Evolutionary conservation across 2,888 invertebrate genomes (phyloP).

Genomic region (Andrena bicolor): DNA sequence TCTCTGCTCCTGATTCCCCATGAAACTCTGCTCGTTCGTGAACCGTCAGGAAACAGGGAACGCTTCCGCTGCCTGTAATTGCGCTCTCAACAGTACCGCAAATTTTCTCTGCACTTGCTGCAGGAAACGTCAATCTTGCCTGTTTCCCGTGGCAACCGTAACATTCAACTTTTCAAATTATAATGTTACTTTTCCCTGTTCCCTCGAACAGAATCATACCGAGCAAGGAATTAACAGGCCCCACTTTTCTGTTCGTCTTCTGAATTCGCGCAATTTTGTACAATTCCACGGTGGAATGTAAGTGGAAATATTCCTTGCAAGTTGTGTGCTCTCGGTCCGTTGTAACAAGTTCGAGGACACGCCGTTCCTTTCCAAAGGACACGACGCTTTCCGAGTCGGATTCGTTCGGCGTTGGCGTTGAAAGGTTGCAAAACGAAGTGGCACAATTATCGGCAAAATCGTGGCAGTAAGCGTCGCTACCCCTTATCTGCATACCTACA

Average conservation of each 20-base stretch:
- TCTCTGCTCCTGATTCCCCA: slow-evolving; percentile 17
- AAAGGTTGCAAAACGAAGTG: slow-evolving; percentile 18
- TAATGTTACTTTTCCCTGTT: slow-evolving; percentile 18
- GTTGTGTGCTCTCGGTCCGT: background rate
- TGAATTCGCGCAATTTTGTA: background rate
- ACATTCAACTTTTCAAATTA: background rate
- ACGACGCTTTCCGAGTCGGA: slow-evolving; percentile 1
- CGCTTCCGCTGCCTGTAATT: slow-evolving; percentile 8
- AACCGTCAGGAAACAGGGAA: slow-evolving; percentile 10
- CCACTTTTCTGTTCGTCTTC: slow-evolving; percentile 14
- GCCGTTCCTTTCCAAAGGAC: too few relatives aligned
- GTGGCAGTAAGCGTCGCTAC: slow-evolving; percentile 10
- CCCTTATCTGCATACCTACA: slow-evolving; percentile 27
- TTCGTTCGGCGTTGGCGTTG: slow-evolving; percentile 18
- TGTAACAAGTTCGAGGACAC: slow-evolving; percentile 31
- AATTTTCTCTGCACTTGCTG: slow-evolving; percentile 6
- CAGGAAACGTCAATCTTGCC: slow-evolving; percentile 12
- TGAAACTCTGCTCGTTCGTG: slow-evolving; percentile 12
- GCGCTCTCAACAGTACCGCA: slow-evolving; percentile 6
- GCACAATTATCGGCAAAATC: slow-evolving; percentile 57
- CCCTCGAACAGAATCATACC: slow-evolving; percentile 17
- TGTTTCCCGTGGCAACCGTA: slow-evolving; percentile 14
- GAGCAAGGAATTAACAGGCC: slow-evolving; percentile 11
- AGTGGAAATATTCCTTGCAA: slow-evolving; percentile 18
- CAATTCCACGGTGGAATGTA: slow-evolving; percentile 2